Evolutionary conservation across 2,797 vertebrate species (phyloP).

Genomic region (Leptodactylus fallax): DNA sequence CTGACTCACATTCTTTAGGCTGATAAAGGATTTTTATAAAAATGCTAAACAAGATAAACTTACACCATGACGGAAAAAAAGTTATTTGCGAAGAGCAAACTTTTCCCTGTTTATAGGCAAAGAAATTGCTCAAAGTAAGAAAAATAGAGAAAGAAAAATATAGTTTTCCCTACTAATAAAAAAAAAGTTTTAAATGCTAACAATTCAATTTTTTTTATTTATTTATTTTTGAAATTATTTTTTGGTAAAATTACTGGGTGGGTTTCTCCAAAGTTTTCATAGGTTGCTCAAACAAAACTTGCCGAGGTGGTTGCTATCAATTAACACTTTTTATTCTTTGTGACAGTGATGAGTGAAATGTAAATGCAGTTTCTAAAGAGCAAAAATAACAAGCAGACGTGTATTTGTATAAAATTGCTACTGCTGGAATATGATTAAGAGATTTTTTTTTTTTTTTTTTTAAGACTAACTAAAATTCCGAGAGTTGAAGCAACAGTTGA

Average conservation of each 20-base stretch:
- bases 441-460: background rate
- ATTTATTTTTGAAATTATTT: too few relatives aligned
- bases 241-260: background rate
- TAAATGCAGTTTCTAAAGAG: background rate
- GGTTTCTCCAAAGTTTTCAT: background rate
- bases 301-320: conserved; percentile 14
- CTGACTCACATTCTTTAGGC: conserved; percentile 28
- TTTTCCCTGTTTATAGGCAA: conserved; percentile 22
- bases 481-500: background rate
- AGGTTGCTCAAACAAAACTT: background rate
- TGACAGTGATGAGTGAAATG: conserved; percentile 1
- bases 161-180: background rate
- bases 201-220: background rate
- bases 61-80: background rate
- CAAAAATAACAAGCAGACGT: background rate
- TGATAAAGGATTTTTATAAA: conserved; percentile 40
- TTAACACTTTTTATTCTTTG: background rate
- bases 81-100: conserved; percentile 29
- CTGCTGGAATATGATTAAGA: background rate
- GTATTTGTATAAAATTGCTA: background rate
- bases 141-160: background rate
- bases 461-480: background rate
- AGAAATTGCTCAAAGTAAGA: background rate
- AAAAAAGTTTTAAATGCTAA: background rate
- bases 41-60: conserved; percentile 39